phyloP scores from a whole-genome alignment of 2,113 vertebrate species.

The Lethenteron camtschaticum region DNA sequence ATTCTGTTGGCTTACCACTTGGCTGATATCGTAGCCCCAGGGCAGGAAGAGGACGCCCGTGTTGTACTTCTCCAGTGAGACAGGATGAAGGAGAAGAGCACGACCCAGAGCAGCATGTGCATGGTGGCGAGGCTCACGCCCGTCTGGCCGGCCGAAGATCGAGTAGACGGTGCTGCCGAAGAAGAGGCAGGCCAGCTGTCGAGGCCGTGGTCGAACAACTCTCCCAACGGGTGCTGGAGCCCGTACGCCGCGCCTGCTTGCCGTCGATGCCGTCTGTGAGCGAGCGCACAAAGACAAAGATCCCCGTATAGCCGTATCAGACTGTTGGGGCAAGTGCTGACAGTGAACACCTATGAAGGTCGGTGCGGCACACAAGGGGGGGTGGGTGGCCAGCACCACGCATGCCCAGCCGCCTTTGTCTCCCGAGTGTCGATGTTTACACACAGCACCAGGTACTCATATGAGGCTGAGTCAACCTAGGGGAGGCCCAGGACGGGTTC shows the following conservation, averaged over 20 bases:
- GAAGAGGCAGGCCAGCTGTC: constrained; percentile 92
- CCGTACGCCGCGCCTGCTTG: constrained; percentile 82
- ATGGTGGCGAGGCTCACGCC: constrained; percentile 62
- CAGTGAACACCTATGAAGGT: too few relatives aligned
- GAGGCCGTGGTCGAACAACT: constrained; percentile 90
- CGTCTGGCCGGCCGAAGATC: constrained; percentile 60
- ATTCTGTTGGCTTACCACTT: constrained; percentile 48
- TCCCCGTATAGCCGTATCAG: neutral
- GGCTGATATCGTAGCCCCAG: constrained; percentile 94
- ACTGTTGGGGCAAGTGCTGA: too few relatives aligned
- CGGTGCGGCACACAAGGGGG: too few relatives aligned
- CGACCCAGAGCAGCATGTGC: constrained; percentile 79
- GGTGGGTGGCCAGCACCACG: too few relatives aligned
- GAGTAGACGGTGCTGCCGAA: constrained; percentile 94
- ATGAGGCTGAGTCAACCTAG: too few relatives aligned
- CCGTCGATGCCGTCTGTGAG: constrained; percentile 70
- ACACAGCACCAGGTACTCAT: too few relatives aligned
- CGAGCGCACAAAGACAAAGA: neutral
- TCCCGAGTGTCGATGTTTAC: too few relatives aligned
- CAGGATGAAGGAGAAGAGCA: constrained; percentile 90
- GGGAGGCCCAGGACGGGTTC: too few relatives aligned
- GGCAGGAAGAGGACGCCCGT: constrained; percentile 89
- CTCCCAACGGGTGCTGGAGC: constrained; percentile 87
- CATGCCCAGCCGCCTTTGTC: too few relatives aligned
- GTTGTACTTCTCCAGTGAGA: constrained; percentile 99